A percentile compares a stretch with the other conserved stretches of the same genome.
phyloP scores from a whole-genome alignment of 2,797 vertebrate genomes.

The Paguma larvata region DNA sequence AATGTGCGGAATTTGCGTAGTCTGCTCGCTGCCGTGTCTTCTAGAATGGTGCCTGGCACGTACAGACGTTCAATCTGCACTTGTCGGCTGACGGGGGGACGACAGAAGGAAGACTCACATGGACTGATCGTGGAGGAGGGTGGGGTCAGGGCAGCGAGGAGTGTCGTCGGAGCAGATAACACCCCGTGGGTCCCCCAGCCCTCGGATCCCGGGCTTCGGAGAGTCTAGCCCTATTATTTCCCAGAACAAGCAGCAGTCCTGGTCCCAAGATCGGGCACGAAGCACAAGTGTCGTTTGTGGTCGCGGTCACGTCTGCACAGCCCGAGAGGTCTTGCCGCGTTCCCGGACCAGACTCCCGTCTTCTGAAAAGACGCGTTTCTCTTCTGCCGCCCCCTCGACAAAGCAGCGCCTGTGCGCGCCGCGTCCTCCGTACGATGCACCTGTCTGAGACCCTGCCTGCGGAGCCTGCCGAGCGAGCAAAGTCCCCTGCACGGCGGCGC shows the following conservation, averaged over 20 bases:
- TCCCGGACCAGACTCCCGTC: too few species aligned
- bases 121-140: neutral
- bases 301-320: neutral
- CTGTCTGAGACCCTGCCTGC: too few species aligned
- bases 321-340: neutral
- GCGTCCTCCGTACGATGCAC: fast-evolving
- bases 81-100: neutral
- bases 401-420: fast-evolving
- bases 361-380: too few species aligned
- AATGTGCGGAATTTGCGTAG: neutral
- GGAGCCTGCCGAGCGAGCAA: fast-evolving
- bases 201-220: neutral
- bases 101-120: neutral
- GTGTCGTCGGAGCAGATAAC: fast-evolving
- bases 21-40: neutral
- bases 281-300: neutral
- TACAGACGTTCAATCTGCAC: neutral
- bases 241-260: neutral
- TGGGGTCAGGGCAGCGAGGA: neutral
- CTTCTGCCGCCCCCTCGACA: neutral
- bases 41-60: neutral
- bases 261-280: neutral
- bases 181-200: neutral
- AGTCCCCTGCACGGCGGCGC: fast-evolving
- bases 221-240: neutral